Evolutionary conservation across 2,797 vertebrate species (phyloP), one percentile per base, ranked within the genome.

Genomic region (Lophotriccus pileatus): DNA sequence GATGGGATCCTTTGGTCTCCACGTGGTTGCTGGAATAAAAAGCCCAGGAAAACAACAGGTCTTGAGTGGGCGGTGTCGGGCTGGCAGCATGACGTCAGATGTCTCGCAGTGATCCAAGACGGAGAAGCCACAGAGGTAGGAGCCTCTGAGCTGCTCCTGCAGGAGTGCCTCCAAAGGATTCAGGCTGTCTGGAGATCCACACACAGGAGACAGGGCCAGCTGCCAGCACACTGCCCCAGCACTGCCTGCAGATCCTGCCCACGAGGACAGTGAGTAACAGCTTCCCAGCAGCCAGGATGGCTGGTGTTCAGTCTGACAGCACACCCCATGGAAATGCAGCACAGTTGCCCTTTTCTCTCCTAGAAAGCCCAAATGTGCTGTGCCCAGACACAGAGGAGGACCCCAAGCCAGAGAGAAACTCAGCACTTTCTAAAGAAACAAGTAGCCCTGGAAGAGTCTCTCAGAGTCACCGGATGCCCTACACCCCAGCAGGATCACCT

Each of bases 401-500:
- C 32, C 25, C 46, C 46, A 68, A 81, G 41, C 16, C 43, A 80
- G 23, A n/a, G 2, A 24, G 25, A 74, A 93, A 76, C 20, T 39
- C 55, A 18, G 16, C 53, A 58, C 47, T 67, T 94, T 34, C 69
- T 46, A 46, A 68, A 88, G 73, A 88, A 93, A 88, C 6, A 69
- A 67, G 44, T 10, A 89, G 36, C 37, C 28, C 39, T 60, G 19
- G 18, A 60, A 80, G n/a, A 62, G 46, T 74, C 55, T 68, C 36
- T 58, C 20, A 46, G 28, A 34, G 56, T 22, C 27, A 63, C 7
- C 27, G 49, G 46, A 70, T 46, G 10, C 44, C 46, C 73, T 39
- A 9, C 3, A 55, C 6, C 17, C 5, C 0, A 1, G 50, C 36
- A 88, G 39, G 50, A 90, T 64, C 50, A 76, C 25, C n/a, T 84